Conservation (phyloP, 2,113 vertebrate species). For the Paratilapia polleni region DNA sequence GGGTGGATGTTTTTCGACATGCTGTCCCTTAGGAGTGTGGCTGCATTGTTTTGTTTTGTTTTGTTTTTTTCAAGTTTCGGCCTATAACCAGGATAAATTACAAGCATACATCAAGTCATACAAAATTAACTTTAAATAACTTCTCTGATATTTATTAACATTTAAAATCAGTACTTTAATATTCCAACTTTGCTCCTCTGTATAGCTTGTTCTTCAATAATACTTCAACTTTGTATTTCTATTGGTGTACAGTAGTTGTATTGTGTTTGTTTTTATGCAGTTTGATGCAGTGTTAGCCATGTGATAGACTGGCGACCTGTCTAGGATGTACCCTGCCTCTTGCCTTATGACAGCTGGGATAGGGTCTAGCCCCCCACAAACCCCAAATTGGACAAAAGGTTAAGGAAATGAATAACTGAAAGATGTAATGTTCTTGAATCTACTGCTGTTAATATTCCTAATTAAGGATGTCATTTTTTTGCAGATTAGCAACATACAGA, state of each 20-base stretch:
- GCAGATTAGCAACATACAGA: not conserved
- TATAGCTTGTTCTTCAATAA: not conserved
- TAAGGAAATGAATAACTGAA: no score
- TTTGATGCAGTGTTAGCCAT: fast-evolving
- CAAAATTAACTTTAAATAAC: slow-evolving; percentile 25
- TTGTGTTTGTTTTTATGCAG: not conserved
- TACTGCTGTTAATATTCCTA: no score
- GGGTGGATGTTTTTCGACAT: slow-evolving; percentile 32
- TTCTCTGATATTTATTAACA: not conserved
- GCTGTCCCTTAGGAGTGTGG: not conserved
- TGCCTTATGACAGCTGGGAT: no score
- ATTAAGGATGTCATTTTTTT: not conserved
- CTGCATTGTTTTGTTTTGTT: slow-evolving; percentile 41
- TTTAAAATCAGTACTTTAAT: not conserved
- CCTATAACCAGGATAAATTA: slow-evolving; percentile 17
- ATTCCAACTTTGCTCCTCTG: not conserved
- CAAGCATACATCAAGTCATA: not conserved
- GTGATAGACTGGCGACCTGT: no score
- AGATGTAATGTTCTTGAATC: not conserved
- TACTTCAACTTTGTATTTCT: not conserved
- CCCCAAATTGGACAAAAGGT: no score
- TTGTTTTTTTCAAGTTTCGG: slow-evolving; percentile 31
- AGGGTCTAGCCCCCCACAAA: no score
- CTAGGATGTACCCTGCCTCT: no score
- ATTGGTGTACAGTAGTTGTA: not conserved